A percentile compares a stretch with the other conserved stretches of the same genome.
Evolutionary conservation across 1,140 invertebrate genomes (phyloP).

Genomic region (Fopius arisanus): DNA sequence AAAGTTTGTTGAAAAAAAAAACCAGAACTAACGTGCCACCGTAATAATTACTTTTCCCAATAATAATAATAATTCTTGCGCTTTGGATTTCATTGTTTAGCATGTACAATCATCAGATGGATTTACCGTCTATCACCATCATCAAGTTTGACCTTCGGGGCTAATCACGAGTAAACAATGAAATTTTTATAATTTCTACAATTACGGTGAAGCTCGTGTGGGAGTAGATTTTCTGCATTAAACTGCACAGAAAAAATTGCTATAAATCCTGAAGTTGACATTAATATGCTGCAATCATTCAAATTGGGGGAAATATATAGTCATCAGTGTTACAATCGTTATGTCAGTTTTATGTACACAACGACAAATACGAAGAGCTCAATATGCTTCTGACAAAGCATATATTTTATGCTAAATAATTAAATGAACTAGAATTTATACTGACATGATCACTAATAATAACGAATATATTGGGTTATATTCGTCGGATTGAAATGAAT

Average conservation of each 20-base stretch:
- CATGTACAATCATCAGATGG: not conserved
- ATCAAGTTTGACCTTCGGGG: not conserved
- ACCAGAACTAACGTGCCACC: not conserved
- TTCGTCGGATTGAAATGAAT: no score
- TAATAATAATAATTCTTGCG: not conserved
- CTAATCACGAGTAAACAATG: not conserved
- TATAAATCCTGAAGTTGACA: not conserved
- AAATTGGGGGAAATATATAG: not conserved
- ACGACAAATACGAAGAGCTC: no score
- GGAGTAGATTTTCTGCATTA: not conserved
- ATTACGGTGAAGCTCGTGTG: not conserved
- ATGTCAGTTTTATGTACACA: no score
- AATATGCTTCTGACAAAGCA: no score
- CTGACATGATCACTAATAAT: no score
- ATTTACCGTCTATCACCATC: not conserved
- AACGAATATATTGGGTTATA: no score
- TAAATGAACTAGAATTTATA: no score
- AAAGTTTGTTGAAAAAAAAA: not conserved
- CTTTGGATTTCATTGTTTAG: not conserved
- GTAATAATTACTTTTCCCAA: not conserved
- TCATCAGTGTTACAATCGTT: no score
- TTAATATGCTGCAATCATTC: not conserved
- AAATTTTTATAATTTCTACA: not conserved
- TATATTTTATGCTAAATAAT: no score
- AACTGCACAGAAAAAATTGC: not conserved